Conservation (phyloP, 2,888 invertebrate genomes). For the Sphecodes monilicornis region DNA sequence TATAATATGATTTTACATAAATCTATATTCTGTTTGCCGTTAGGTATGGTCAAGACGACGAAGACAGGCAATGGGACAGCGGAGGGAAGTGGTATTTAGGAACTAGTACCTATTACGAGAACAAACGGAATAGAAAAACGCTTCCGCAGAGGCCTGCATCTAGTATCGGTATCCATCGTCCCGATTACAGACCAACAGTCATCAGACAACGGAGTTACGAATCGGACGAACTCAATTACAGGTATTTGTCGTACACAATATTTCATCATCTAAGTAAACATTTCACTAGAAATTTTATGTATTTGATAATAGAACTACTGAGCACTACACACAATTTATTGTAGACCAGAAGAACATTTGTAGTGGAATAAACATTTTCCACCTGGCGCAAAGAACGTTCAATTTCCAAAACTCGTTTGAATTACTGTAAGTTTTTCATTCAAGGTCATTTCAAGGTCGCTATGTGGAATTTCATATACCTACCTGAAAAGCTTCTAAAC, state of each 20-base stretch:
- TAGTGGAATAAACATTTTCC: too few relatives aligned
- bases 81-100: constrained; percentile 86
- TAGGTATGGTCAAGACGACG: constrained; percentile 88
- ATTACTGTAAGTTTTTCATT: too few relatives aligned
- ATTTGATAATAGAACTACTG: too few relatives aligned
- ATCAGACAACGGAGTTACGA: constrained; percentile 82
- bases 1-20: neutral
- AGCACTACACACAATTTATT: too few relatives aligned
- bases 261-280: neutral
- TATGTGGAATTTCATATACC: too few relatives aligned
- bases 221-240: constrained; percentile 81
- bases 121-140: constrained; percentile 81
- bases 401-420: too few relatives aligned
- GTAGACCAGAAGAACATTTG: too few relatives aligned
- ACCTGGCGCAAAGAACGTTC: too few relatives aligned
- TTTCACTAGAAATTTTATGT: too few relatives aligned
- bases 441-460: too few relatives aligned
- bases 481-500: too few relatives aligned
- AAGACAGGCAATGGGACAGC: constrained; percentile 91
- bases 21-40: neutral
- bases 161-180: constrained; percentile 80
- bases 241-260: constrained; percentile 61
- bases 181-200: constrained; percentile 79
- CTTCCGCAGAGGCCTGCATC: constrained; percentile 82
- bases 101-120: constrained; percentile 79